Evolutionary conservation across 2,797 vertebrate species (phyloP).

Genomic region (Sylvia borin): DNA sequence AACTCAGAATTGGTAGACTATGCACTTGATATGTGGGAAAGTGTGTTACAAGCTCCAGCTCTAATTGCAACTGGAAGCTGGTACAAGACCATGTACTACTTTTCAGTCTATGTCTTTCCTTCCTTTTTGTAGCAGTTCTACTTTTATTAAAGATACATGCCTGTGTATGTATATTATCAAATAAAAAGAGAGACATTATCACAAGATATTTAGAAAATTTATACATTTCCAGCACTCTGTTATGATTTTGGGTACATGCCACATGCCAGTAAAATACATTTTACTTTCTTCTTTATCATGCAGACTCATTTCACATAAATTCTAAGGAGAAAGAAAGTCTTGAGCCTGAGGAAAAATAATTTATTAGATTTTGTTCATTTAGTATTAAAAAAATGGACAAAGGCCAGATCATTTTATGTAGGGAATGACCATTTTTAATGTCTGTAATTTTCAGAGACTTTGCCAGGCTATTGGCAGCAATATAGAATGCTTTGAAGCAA

Average conservation of each 20-base stretch:
- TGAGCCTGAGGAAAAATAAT: background rate
- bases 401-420: background rate
- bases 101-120: background rate
- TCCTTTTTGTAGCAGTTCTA: background rate
- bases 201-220: background rate
- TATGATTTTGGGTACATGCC: background rate
- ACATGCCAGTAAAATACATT: background rate
- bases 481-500: background rate
- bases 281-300: background rate
- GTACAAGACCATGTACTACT: background rate
- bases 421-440: background rate
- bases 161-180: background rate
- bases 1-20: background rate
- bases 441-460: background rate
- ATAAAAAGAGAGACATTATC: background rate
- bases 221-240: background rate
- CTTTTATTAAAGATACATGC: background rate
- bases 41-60: background rate
- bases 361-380: background rate
- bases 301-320: background rate
- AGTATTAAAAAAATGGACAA: background rate
- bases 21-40: background rate
- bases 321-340: background rate
- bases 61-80: background rate
- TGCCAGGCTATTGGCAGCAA: background rate